phyloP scores from a whole-genome alignment of 2,113 vertebrate species.

The Cheilinus undulatus region DNA sequence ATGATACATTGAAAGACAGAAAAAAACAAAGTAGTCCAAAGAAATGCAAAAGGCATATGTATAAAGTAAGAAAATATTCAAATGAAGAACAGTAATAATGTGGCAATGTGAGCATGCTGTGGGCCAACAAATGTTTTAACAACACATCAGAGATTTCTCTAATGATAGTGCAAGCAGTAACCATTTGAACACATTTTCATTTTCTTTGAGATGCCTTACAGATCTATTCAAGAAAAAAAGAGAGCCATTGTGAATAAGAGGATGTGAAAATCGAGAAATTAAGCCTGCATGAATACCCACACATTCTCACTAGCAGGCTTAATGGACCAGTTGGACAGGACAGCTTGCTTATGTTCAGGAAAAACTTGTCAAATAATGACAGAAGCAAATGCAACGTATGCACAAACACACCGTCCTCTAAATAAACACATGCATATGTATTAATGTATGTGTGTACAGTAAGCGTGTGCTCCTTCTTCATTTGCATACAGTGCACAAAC shows the following conservation, averaged over 20 bases:
- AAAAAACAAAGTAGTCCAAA: conserved; percentile 2
- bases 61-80: conserved; percentile 33
- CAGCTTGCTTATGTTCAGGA: conserved; percentile 78
- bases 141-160: conserved; percentile 67
- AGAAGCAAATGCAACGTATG: conserved; percentile 20
- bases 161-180: conserved; percentile 67
- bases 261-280: conserved; percentile 61
- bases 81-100: conserved; percentile 61
- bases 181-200: conserved; percentile 73
- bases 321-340: conserved; percentile 78
- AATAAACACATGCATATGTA: conserved; percentile 23
- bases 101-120: conserved; percentile 40
- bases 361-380: conserved; percentile 66
- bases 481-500: conserved; percentile 39
- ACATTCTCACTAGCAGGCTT: conserved; percentile 58
- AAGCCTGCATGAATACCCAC: conserved; percentile 67
- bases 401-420: conserved; percentile 7
- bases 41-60: conserved; percentile 7
- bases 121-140: conserved; percentile 63
- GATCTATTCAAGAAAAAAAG: conserved; percentile 59
- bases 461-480: conserved; percentile 27
- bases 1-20: conserved; percentile 10
- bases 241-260: conserved; percentile 36
- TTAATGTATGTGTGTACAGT: conserved; percentile 34
- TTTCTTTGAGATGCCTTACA: conserved; percentile 67